phyloP scores from a whole-genome alignment of 2,888 invertebrate species.

The Eremobia ochroleuca region DNA sequence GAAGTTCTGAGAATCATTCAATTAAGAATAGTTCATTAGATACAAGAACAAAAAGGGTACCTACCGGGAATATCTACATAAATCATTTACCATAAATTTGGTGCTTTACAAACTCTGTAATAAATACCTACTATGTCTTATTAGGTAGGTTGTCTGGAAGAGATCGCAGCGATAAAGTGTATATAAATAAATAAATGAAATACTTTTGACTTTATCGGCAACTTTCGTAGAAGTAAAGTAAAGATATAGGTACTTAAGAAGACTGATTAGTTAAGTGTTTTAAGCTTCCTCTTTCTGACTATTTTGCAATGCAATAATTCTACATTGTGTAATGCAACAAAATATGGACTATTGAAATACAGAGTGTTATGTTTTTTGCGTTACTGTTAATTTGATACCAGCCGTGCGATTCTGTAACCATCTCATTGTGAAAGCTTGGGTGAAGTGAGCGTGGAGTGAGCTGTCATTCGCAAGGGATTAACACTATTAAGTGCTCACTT shows the following conservation, averaged over 20 bases:
- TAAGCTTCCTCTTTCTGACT: not conserved
- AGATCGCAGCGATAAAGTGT: not conserved
- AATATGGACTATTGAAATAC: not conserved
- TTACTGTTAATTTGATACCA: no score
- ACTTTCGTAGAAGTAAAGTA: not conserved
- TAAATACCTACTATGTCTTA: not conserved
- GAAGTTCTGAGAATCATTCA: conserved; percentile 5
- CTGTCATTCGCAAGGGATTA: no score
- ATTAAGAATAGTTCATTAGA: conserved; percentile 10
- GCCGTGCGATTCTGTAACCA: no score
- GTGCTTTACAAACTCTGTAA: not conserved
- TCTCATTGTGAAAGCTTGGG: no score
- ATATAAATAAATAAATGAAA: not conserved
- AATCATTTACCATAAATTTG: conserved; percentile 11
- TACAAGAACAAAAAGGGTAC: conserved; percentile 1
- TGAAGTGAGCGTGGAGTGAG: no score
- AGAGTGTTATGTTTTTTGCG: not conserved
- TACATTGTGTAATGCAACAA: not conserved
- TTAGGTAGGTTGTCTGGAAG: not conserved
- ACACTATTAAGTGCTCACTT: no score
- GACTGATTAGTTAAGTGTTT: not conserved
- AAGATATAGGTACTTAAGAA: not conserved
- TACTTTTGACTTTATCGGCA: not conserved
- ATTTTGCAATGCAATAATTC: not conserved
- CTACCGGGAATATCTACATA: not conserved